Conservation (phyloP, 2,797 vertebrate species). For the Malurus splendens region DNA sequence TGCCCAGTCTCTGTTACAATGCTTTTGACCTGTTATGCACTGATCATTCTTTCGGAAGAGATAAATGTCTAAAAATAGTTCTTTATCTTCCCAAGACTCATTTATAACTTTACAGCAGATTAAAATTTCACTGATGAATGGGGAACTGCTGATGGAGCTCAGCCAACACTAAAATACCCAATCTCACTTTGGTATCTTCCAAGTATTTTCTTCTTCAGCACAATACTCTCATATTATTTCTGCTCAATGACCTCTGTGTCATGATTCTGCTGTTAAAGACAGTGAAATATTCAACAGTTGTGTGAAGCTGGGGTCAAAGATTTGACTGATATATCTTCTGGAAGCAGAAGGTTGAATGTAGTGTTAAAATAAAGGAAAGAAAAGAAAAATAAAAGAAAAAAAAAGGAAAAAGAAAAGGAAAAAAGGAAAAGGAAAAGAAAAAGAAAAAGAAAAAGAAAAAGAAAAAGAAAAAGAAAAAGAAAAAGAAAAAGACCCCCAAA, state of each 20-base stretch:
- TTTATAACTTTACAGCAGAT: conserved; percentile 46
- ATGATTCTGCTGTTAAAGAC: neutral
- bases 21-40: neutral
- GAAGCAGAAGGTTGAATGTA: neutral
- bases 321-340: neutral
- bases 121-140: conserved; percentile 45
- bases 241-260: neutral
- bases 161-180: conserved; percentile 45
- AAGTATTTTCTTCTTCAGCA: conserved; percentile 28
- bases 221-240: neutral
- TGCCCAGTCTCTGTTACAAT: conserved; percentile 20
- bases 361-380: neutral
- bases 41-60: conserved; percentile 36
- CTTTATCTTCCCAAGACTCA: conserved; percentile 27
- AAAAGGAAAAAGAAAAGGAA: too few relatives aligned
- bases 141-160: conserved; percentile 18
- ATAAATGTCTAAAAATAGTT: conserved; percentile 46
- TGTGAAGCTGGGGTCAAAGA: neutral
- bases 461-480: too few relatives aligned
- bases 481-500: neutral
- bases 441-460: neutral
- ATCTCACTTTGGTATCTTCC: conserved; percentile 4
- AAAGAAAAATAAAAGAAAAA: neutral
- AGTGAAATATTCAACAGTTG: neutral
- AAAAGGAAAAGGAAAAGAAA: neutral